Evolutionary conservation across 2,888 invertebrate genomes (phyloP).

Genomic region (Spodoptera exigua): DNA sequence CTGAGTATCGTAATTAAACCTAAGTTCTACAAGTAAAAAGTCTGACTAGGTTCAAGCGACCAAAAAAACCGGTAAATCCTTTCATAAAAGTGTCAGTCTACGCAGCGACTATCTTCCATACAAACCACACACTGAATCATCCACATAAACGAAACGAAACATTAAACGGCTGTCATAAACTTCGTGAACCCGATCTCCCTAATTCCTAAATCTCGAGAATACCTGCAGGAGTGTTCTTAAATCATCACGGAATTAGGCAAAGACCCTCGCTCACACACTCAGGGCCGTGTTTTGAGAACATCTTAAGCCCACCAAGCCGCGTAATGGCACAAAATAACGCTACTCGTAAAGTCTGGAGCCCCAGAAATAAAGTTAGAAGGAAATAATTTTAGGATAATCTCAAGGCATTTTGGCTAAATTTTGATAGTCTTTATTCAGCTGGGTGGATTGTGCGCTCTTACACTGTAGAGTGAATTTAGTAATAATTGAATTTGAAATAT

Average conservation of each 20-base stretch:
- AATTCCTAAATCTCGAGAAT: constrained; percentile 30
- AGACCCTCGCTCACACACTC: constrained; percentile 23
- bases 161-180: constrained; percentile 18
- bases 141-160: no score
- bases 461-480: no score
- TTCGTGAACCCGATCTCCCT: constrained; percentile 19
- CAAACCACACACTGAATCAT: no score
- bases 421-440: constrained; percentile 3
- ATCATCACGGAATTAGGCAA: constrained; percentile 30
- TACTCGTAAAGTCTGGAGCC: constrained; percentile 39
- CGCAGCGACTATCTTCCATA: background rate
- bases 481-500: no score
- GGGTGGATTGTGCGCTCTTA: no score
- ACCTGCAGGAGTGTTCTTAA: constrained; percentile 18
- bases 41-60: no score
- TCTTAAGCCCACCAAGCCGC: constrained; percentile 26
- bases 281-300: constrained; percentile 23
- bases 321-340: constrained; percentile 36
- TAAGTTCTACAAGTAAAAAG: no score
- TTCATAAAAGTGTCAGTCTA: background rate
- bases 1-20: no score
- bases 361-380: constrained; percentile 21
- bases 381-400: constrained; percentile 33
- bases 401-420: background rate
- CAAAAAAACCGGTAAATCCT: no score